Base-by-base conservation (phyloP, 2,797 vertebrate genomes). In the Sebastolobus altivelis region DNA sequence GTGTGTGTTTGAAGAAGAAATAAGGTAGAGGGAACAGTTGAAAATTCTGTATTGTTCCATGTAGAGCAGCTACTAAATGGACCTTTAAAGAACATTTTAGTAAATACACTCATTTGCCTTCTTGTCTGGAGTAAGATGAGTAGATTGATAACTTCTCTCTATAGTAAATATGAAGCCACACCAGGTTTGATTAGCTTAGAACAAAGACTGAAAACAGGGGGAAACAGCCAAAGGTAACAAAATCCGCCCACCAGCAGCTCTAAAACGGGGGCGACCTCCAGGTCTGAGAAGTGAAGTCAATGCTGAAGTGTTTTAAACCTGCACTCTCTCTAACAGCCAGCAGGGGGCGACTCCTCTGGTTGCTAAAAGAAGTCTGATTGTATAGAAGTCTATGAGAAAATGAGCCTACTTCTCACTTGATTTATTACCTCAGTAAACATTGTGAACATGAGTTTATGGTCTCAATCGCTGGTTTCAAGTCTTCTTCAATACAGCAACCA, bases 221-320 rank as follows among this genome's bases (percentile, higher is more conserved):
- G 13, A 43, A 46, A 46, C 0, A 18, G 0, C 3, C 25, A 56
- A 27, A 56, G 55, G 12, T 27, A 56, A 29, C 25, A 27, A 3
- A 27, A 14, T 14, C 22, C 55, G 5, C 1, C 55, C 13, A 27
- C 3, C 55, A 56, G 55, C 25, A 0, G 16, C 43, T 46, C 43
- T 16, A 46, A 46, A 46, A 46, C 43, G 16, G 40, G 0, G 40
- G 18, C 16, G 20, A 49, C 46, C 1, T 49, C 18, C 7, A 8
- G 46, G 18, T 49, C 46, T 49, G 0, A 8, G 43, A 49, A 49
- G 46, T 49, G 18, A 20, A 49, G 46, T 7, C 0, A 0, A 49
- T 49, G 46, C 46, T 49, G 43, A 49, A 49, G 43, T 20, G 16
- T 16, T 16, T 49, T 49, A 20, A 49, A 49, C 3, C 0, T 8